Percentiles rank a stretch among this genome's conserved stretches.
These are phyloP conservation scores for Scarus forsteni DNA, from an alignment of 2,797 vertebrate genomes.

Conservation along the genomic window DNA sequence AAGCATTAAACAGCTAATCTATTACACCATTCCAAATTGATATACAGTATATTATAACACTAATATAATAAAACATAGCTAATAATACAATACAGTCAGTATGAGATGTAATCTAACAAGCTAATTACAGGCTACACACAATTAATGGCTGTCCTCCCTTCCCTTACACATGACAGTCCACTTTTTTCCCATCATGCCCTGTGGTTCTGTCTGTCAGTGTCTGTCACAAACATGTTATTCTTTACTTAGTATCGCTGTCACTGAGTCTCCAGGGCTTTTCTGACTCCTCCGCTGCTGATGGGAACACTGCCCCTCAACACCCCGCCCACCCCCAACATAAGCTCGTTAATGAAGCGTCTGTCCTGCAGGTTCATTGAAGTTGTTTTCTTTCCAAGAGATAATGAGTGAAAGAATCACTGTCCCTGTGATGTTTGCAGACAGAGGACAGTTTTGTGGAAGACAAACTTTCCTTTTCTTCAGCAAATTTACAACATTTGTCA, in stretches of 20 bases:
- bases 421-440: not conserved
- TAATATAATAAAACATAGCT: too few relatives aligned
- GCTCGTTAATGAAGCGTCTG: slow-evolving; percentile 37
- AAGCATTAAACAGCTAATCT: too few relatives aligned
- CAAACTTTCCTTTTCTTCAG: not conserved
- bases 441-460: not conserved
- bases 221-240: slow-evolving; percentile 40
- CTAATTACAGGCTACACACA: not conserved
- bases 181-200: slow-evolving; percentile 32
- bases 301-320: slow-evolving; percentile 20
- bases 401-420: not conserved
- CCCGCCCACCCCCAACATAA: not conserved
- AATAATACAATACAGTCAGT: too few relatives aligned
- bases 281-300: slow-evolving; percentile 21
- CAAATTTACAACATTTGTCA: too few relatives aligned
- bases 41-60: too few relatives aligned
- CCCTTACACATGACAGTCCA: not conserved
- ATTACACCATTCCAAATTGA: too few relatives aligned
- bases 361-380: slow-evolving; percentile 23
- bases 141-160: not conserved
- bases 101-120: not conserved
- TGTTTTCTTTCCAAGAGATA: slow-evolving; percentile 3
- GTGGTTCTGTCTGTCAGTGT: slow-evolving; percentile 39
- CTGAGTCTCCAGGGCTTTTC: slow-evolving; percentile 40
- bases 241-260: slow-evolving; percentile 37